These are phyloP conservation scores for Peromyscus melanophrys DNA, from an alignment of 2,797 vertebrate genomes.

Conservation along the genomic window DNA sequence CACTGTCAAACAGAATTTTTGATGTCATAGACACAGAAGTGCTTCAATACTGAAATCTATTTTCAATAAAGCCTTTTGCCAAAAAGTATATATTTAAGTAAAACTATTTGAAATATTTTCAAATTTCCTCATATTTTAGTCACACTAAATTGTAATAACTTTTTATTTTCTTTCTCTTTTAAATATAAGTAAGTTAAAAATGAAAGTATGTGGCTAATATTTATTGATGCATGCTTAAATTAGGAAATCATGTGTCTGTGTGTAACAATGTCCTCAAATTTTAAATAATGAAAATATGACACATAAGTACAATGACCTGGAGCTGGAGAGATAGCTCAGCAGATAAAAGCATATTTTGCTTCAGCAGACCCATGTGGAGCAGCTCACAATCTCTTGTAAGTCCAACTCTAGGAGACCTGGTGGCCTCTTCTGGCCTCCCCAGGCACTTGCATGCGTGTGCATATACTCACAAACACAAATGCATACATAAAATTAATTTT, in stretches of 20 bases:
- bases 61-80: not conserved
- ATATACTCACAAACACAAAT: not conserved
- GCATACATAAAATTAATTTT: too few species aligned
- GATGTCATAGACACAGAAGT: not conserved
- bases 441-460: too few species aligned
- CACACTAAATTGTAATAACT: not conserved
- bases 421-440: not conserved
- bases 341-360: not conserved
- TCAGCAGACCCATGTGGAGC: not conserved
- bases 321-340: not conserved
- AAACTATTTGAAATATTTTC: not conserved
- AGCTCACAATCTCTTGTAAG: not conserved
- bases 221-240: not conserved
- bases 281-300: not conserved
- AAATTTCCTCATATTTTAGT: not conserved
- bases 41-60: not conserved
- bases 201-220: not conserved
- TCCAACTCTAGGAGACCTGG: not conserved
- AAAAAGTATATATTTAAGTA: not conserved
- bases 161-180: not conserved
- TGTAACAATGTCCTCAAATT: not conserved
- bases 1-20: conserved; percentile 9
- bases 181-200: not conserved
- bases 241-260: not conserved
- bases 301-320: not conserved